These are phyloP conservation scores for Reticulitermes lucifugus DNA, from an alignment of 2,888 invertebrate genomes.

Conservation along the genomic window DNA sequence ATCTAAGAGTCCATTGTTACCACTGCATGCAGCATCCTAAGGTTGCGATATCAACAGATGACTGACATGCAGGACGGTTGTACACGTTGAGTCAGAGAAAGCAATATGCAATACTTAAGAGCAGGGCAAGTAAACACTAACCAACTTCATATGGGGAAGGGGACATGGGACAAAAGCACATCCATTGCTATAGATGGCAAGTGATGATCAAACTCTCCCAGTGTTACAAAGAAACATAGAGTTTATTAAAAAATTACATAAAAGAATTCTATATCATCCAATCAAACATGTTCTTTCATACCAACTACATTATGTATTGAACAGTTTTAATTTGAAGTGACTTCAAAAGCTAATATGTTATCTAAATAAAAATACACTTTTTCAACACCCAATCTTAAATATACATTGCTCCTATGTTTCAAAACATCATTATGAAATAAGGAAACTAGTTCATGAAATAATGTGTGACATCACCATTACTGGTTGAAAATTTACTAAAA, in stretches of 20 bases:
- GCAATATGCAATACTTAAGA: no score
- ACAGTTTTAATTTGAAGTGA: conserved; percentile 12
- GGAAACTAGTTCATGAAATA: not conserved
- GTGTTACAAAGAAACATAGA: conserved; percentile 38
- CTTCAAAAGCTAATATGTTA: conserved; percentile 50
- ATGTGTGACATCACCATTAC: not conserved
- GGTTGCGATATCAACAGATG: no score
- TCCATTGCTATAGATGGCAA: not conserved
- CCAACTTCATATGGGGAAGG: not conserved
- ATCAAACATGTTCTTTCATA: conserved; percentile 34
- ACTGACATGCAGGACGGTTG: no score
- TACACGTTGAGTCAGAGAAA: no score
- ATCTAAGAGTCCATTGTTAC: no score
- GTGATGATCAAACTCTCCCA: conserved; percentile 34
- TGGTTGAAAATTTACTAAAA: not conserved
- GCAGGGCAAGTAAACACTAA: no score
- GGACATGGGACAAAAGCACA: not conserved
- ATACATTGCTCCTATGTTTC: not conserved
- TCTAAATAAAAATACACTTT: conserved; percentile 51
- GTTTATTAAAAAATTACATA: conserved; percentile 47
- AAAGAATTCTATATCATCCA: conserved; percentile 35
- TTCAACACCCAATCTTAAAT: conserved; percentile 25
- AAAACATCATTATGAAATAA: conserved; percentile 16
- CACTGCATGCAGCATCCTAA: no score
- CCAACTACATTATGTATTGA: conserved; percentile 21